Percentiles rank a stretch among this genome's conserved stretches.
Evolutionary conservation across 2,113 vertebrate species (phyloP).

Genomic region (Nannobrachium achirus): DNA sequence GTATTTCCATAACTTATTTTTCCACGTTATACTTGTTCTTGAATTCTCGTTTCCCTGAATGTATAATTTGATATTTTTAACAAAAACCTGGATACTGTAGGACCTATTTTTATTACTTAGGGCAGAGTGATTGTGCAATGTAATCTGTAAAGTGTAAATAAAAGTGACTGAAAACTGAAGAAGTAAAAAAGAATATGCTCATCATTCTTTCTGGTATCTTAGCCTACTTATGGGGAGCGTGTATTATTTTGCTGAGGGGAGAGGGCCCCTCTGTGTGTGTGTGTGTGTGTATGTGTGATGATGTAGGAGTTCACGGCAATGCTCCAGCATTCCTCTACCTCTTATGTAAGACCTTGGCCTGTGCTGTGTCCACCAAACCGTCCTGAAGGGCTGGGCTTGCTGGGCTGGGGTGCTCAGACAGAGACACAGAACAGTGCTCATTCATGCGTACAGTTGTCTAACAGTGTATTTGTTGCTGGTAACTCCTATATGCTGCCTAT

Average conservation of each 20-base stretch:
- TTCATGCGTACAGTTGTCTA: neutral
- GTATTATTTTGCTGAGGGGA: neutral
- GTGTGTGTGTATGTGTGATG: constrained; percentile 27
- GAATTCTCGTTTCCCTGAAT: constrained; percentile 30
- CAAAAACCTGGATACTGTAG: neutral
- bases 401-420: constrained; percentile 2
- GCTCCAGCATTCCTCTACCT: constrained; percentile 70
- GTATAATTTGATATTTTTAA: neutral
- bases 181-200: too few species aligned
- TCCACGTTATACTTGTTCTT: neutral
- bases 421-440: neutral
- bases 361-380: constrained; percentile 22
- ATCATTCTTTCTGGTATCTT: neutral
- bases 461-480: neutral
- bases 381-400: constrained; percentile 37
- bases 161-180: constrained; percentile 12
- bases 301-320: constrained; percentile 44
- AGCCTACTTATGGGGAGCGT: neutral
- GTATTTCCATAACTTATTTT: neutral
- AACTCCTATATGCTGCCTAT: neutral
- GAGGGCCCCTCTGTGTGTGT: constrained; percentile 26
- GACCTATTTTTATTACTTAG: neutral
- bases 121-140: neutral
- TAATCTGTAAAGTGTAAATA: constrained; percentile 21
- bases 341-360: constrained; percentile 62